Conservation (phyloP, 2,797 vertebrate species). For the Miichthys miiuy region DNA sequence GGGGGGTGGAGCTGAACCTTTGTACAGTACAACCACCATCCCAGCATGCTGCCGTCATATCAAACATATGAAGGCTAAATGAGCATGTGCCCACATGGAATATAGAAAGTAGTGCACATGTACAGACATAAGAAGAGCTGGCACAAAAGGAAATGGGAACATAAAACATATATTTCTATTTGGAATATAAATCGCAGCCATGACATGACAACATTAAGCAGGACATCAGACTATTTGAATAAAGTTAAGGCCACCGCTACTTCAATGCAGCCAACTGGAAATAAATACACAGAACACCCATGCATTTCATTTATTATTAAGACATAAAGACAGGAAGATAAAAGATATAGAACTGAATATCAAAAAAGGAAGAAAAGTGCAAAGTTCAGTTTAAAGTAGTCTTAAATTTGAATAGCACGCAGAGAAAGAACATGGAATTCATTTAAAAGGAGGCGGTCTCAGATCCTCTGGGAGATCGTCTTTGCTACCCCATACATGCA, state of each 20-base stretch:
- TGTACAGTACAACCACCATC: too few relatives aligned
- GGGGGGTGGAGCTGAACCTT: too few relatives aligned
- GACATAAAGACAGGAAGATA: background rate
- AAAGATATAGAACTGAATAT: background rate
- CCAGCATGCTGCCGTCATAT: background rate
- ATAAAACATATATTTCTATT: conserved; percentile 9
- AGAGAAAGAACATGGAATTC: background rate
- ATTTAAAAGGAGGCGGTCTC: conserved; percentile 8
- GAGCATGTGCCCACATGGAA: too few relatives aligned
- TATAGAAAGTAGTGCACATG: too few relatives aligned
- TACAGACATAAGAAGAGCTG: background rate
- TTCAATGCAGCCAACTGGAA: background rate
- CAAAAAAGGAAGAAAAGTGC: background rate
- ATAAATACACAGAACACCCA: background rate
- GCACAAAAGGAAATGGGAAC: background rate
- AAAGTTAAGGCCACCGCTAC: background rate
- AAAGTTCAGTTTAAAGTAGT: conserved; percentile 14
- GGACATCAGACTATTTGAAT: conserved; percentile 4
- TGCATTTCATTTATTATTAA: background rate
- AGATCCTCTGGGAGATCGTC: background rate
- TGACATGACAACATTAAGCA: background rate
- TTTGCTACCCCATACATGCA: background rate
- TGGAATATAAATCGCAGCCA: background rate
- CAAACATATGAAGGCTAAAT: too few relatives aligned
- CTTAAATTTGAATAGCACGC: background rate